Percentiles rank a stretch among this genome's conserved stretches.
Conservation (phyloP, 2,797 vertebrate genomes). For the Labroides dimidiatus region DNA sequence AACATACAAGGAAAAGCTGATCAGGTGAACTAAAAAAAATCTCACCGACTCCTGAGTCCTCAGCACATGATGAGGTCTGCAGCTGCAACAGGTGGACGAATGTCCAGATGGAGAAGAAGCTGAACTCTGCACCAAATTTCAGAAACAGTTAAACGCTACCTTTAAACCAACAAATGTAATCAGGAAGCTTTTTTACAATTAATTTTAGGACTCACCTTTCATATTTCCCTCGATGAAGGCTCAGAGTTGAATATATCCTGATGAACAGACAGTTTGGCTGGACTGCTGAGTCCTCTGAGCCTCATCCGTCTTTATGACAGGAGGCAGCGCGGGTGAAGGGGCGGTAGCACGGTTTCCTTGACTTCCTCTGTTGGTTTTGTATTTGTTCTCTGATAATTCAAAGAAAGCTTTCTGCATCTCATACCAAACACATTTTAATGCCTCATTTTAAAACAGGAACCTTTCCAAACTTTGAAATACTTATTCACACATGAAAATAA, state of each 20-base stretch:
- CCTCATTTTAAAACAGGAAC: background rate
- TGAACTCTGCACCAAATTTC: slow-evolving; percentile 23
- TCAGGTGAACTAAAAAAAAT: background rate
- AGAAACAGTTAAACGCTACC: background rate
- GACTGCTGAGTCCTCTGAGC: background rate
- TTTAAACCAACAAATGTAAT: background rate
- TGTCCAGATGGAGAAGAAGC: slow-evolving; percentile 25
- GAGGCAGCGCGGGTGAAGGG: slow-evolving; percentile 6
- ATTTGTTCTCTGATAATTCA: background rate
- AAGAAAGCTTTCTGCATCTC: background rate
- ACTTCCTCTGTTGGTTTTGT: slow-evolving; percentile 46
- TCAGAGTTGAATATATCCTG: background rate
- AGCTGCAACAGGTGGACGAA: slow-evolving; percentile 48
- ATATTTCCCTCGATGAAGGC: slow-evolving; percentile 24
- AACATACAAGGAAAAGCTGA: too few species aligned
- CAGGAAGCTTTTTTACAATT: background rate
- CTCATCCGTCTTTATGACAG: background rate
- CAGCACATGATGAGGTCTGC: slow-evolving; percentile 29
- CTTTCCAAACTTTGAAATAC: fast-evolving
- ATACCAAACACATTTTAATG: background rate
- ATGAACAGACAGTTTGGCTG: background rate
- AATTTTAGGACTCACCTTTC: slow-evolving; percentile 54
- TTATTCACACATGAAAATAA: too few species aligned
- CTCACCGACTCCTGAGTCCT: slow-evolving; percentile 52
- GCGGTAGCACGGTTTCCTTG: slow-evolving; percentile 21